Evolutionary conservation across 1,140 invertebrate species (phyloP), one percentile per base, ranked within the genome.

Genomic region (Bursaphelenchus mucronatus): DNA sequence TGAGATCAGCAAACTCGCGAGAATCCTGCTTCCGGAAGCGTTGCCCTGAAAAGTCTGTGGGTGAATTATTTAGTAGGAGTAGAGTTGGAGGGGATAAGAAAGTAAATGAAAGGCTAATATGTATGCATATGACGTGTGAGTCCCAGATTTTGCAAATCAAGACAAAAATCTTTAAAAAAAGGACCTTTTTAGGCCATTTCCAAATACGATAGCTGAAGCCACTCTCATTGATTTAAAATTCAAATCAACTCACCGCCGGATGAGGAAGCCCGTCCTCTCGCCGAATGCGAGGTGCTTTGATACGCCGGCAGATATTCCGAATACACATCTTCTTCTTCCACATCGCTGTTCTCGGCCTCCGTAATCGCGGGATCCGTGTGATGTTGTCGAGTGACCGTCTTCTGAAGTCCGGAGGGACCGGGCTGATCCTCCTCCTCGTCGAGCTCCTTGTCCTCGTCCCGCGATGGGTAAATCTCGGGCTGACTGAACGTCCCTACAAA

Each of bases 401-500:
- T 39, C 54, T n/a, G 15, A 55, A 15, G 13, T 13, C 54, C 54
- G n/a, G 54, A 39, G 1, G n/a, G 54, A 6, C 39, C 69, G 40
- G 65, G 53, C 13, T 66, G 39, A 15, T 68, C 66, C 17, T 70
- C 63, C 6, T 43, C 15, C 8, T 66, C 67, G 15, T 15, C 41
- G 2, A 39, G 52, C 19, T 61, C 45, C 43, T 52, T 68, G 10
- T 54, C 59, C 11, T 39, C 19, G 6, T 0, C 56, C 0, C 40
- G 51, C 30, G 50, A 50, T 57, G 46, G 68, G 15, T 57, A 61
- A 21, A 71, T 71, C 10, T 71, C 71, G 7, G 70, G 70, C 44
- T 71, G 70, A 55, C 70, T 71, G 50, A 71, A 70, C 41, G 70
- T 71, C 45, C 70, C 70, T 71, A 54, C 40, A 75, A 70, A 44